Evolutionary conservation across 2,113 vertebrate species (phyloP).

Genomic region (Engraulis encrasicolus): DNA sequence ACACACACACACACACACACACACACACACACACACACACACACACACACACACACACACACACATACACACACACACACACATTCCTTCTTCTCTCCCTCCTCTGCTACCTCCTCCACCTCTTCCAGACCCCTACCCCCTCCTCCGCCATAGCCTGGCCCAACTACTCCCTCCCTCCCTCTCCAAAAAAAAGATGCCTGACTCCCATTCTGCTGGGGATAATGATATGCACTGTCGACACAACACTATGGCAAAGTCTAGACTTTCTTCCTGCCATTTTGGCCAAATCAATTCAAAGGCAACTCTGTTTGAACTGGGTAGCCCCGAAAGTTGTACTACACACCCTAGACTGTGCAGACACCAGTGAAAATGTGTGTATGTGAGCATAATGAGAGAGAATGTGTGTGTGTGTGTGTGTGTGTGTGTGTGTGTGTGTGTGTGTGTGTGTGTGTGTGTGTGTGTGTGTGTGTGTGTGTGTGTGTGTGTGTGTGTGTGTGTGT

Average conservation of each 20-base stretch:
- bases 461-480: neutral
- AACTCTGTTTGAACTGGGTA: neutral
- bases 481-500: slow-evolving; percentile 6
- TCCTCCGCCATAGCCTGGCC: too few relatives aligned
- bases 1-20: neutral
- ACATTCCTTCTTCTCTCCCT: too few relatives aligned
- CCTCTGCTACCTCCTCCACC: too few relatives aligned
- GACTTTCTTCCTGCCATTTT: slow-evolving; percentile 45
- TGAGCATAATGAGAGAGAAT: too few relatives aligned
- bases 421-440: neutral
- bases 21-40: too few relatives aligned
- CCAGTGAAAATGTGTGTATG: too few relatives aligned
- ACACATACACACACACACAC: neutral
- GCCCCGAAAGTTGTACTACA: neutral
- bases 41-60: neutral
- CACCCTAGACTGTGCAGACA: neutral
- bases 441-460: slow-evolving; percentile 12
- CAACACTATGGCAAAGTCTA: slow-evolving; percentile 67
- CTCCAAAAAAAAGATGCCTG: slow-evolving; percentile 28
- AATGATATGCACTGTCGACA: slow-evolving; percentile 67
- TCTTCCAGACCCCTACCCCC: too few relatives aligned
- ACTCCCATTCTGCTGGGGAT: slow-evolving; percentile 51
- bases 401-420: neutral
- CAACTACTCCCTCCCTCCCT: neutral
- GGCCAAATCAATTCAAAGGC: neutral